Base-by-base conservation (phyloP, 2,797 vertebrate genomes). In the Liparis tanakae region DNA sequence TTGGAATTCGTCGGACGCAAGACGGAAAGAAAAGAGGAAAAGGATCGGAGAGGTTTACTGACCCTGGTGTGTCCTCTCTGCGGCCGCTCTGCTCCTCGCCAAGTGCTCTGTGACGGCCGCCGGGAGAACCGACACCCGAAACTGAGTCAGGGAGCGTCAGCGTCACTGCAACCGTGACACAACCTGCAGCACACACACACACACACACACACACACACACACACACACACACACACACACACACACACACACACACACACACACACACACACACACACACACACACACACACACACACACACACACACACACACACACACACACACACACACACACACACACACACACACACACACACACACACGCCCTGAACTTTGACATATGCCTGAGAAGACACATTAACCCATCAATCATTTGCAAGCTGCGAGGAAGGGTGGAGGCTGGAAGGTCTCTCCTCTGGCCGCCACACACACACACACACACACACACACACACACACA, bases 341-440 rank as follows among this genome's bases (percentile, higher is more conserved):
- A 57, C 78, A 63, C 67, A 65, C 51, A 54, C 75, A 57, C 78
- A 63, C 51, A 72, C 68, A 51, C 50, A 55, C 48, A 57, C 76
- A 64, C 64, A 62, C 80, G 43, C 71, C 44, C 68, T 86, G 88
- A 85, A 93, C 93, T 90, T 93, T 93, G 92, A 87, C 78, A 82
- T 76, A 59, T 74, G 37, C 48, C 64, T 53, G 55, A 78, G 55
- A 85, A 46, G 79, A 79, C 71, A 62, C 76, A 51, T 75, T 41
- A 56, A 30, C 14, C 43, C 48, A 89, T 92, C 78, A 93, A 93
- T 94, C 79, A 93, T 93, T 93, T 93, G 82, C 92, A 66, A 81
- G 72, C 64, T 34, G 70, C 10, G 15, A 56, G 20, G 33, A 18
- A 74, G 71, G 80, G 78, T 15, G 86, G 87, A 67, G 77, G 63